Evolutionary conservation across 2,888 invertebrate species (phyloP).

Genomic region (Achlya flavicornis): DNA sequence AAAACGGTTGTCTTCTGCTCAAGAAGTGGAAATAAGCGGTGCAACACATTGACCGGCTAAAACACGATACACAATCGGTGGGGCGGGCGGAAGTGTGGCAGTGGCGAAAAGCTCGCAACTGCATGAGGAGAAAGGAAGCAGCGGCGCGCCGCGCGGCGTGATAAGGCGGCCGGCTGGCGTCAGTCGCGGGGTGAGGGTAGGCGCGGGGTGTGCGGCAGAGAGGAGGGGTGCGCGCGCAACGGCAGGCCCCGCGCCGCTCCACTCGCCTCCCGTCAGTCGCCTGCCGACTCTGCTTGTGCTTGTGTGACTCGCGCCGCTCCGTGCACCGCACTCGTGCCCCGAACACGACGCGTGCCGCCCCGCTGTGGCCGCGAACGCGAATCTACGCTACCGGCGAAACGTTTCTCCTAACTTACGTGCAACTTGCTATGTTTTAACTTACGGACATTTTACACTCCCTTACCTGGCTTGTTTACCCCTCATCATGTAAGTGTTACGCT

Average conservation of each 20-base stretch:
- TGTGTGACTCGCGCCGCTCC: conserved; percentile 84
- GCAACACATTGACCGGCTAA: conserved; percentile 71
- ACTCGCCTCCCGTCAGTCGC: conserved; percentile 82
- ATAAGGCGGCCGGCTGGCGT: conserved; percentile 80
- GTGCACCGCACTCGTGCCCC: conserved; percentile 83
- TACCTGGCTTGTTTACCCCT: conserved; percentile 82
- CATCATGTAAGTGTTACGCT: conserved; percentile 83
- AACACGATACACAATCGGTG: conserved; percentile 69
- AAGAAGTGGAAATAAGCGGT: conserved; percentile 58
- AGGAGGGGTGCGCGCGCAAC: conserved; percentile 74
- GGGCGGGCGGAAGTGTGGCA: conserved; percentile 81
- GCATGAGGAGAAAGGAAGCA: conserved; percentile 83
- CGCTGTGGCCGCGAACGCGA: conserved; percentile 85
- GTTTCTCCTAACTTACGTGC: conserved; percentile 80
- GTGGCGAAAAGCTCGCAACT: conserved; percentile 82
- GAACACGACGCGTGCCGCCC: conserved; percentile 83
- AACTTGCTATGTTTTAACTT: conserved; percentile 81
- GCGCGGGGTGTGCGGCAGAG: conserved; percentile 47
- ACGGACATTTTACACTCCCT: conserved; percentile 77
- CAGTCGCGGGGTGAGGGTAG: conserved; percentile 41
- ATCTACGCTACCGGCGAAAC: conserved; percentile 84
- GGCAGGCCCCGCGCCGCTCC: conserved; percentile 76
- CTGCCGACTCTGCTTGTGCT: conserved; percentile 84
- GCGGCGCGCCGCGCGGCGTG: conserved; percentile 78
- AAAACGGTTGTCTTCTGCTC: conserved; percentile 42